These are phyloP conservation scores for Dasysyrphus tricinctus DNA, from an alignment of 2,888 invertebrate species.

Conservation along the genomic window DNA sequence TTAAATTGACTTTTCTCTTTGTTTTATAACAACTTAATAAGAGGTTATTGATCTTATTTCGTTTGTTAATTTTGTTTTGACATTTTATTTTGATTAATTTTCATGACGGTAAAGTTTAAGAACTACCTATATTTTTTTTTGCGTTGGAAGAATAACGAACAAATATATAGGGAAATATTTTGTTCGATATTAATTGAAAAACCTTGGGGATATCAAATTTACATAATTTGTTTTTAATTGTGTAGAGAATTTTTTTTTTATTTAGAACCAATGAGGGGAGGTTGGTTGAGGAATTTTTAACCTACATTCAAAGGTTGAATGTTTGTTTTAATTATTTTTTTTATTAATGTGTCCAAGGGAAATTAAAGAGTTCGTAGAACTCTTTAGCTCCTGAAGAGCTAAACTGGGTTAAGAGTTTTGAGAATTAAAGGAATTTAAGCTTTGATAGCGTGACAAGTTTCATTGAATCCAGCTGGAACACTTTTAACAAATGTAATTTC, in stretches of 20 bases:
- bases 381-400: too few species aligned
- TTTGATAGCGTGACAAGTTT: too few species aligned
- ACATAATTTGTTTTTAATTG: constrained; percentile 59
- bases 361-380: too few species aligned
- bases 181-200: not conserved
- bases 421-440: too few species aligned
- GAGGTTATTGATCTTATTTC: constrained; percentile 57
- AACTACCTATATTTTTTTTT: not conserved
- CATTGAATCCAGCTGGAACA: too few species aligned
- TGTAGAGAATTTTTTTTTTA: not conserved
- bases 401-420: too few species aligned
- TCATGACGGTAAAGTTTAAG: not conserved
- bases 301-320: constrained; percentile 20
- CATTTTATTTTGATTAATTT: constrained; percentile 14
- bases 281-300: constrained; percentile 23
- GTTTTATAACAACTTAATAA: constrained; percentile 23
- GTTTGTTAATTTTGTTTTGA: not conserved
- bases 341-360: too few species aligned
- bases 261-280: not conserved
- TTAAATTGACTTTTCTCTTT: constrained; percentile 12
- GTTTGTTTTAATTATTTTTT: too few species aligned
- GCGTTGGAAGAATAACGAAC: not conserved
- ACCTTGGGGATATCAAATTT: constrained; percentile 30
- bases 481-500: too few species aligned
- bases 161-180: not conserved